Percentiles rank a stretch among this genome's conserved stretches.
Conservation (phyloP, 2,113 vertebrate species). For the Oceanodroma tethys region DNA sequence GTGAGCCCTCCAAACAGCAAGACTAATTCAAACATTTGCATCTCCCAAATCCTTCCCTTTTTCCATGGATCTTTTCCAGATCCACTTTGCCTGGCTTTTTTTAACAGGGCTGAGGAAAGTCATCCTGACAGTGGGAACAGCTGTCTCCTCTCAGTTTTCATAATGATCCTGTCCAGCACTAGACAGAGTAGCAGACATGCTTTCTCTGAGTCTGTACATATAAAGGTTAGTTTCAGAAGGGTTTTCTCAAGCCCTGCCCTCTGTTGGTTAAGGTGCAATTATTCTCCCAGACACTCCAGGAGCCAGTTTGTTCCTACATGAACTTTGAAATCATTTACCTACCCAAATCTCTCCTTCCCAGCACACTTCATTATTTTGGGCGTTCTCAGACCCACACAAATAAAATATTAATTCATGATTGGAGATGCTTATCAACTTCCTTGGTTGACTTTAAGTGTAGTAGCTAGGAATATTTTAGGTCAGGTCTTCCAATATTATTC, state of each 20-base stretch:
- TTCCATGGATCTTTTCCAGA: background rate
- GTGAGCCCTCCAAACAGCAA: background rate
- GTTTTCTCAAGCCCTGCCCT: background rate
- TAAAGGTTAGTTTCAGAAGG: background rate
- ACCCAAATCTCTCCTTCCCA: background rate
- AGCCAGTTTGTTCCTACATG: background rate
- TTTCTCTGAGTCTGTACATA: background rate
- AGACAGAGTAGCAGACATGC: background rate
- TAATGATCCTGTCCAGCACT: background rate
- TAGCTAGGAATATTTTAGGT: background rate
- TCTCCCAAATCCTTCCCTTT: background rate
- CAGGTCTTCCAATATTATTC: background rate
- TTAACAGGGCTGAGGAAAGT: background rate
- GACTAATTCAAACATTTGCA: background rate
- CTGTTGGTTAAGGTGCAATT: background rate
- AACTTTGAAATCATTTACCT: background rate
- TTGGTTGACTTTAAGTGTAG: background rate
- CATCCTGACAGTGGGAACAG: background rate
- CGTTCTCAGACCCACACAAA: background rate
- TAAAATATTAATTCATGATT: background rate
- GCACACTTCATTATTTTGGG: background rate
- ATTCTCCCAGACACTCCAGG: background rate
- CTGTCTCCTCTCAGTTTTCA: background rate
- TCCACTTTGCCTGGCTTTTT: background rate
- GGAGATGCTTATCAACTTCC: background rate